Conservation (phyloP, 2,888 invertebrate genomes). For the Megaustenia siamemsis region DNA sequence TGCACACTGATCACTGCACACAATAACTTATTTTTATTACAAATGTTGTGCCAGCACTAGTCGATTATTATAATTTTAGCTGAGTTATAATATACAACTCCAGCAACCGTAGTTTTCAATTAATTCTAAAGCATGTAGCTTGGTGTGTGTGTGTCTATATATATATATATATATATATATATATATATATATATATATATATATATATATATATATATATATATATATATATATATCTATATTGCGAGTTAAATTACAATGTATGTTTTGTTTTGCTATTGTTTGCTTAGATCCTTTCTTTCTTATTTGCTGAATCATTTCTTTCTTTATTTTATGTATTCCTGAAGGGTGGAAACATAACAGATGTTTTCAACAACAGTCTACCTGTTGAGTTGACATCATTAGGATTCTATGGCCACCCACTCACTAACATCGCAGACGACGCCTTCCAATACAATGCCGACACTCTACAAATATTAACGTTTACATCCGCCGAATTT, state of each 20-base stretch:
- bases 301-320: neutral
- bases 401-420: neutral
- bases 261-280: neutral
- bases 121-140: too few relatives aligned
- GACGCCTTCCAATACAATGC: neutral
- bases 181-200: constrained; percentile 27
- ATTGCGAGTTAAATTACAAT: too few relatives aligned
- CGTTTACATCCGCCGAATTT: neutral
- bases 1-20: too few relatives aligned
- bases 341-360: neutral
- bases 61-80: neutral
- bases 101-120: too few relatives aligned
- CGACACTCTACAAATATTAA: neutral
- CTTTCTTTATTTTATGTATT: neutral
- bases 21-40: too few relatives aligned
- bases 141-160: too few relatives aligned
- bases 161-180: too few relatives aligned
- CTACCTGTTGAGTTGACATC: neutral
- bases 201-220: constrained; percentile 27
- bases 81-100: neutral
- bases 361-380: neutral
- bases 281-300: neutral
- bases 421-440: neutral
- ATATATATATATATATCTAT: too few relatives aligned
- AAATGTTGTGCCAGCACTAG: neutral